A percentile compares a stretch with the other conserved stretches of the same genome.
Conservation (phyloP, 2,113 vertebrate genomes). For the Dissostichus mawsoni region DNA sequence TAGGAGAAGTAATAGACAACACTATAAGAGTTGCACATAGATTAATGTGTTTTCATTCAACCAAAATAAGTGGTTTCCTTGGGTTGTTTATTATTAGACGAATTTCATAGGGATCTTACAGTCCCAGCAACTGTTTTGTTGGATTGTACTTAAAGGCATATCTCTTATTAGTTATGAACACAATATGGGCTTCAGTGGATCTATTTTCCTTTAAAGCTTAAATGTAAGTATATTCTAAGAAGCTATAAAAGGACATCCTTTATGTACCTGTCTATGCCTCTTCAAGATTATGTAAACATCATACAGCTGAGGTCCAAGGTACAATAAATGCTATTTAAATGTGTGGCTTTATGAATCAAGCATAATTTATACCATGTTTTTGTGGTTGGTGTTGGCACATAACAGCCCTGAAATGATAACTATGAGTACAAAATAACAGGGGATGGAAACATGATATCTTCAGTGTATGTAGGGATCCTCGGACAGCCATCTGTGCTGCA, state of each 20-base stretch:
- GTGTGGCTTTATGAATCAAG: neutral
- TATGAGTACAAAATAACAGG: constrained; percentile 32
- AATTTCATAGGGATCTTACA: neutral
- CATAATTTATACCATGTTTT: neutral
- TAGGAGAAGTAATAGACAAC: neutral
- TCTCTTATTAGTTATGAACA: neutral
- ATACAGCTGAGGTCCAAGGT: neutral
- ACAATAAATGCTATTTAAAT: neutral
- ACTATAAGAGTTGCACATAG: neutral
- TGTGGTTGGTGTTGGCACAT: neutral
- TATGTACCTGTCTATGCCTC: neutral
- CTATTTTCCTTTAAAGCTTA: neutral
- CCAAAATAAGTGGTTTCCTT: neutral
- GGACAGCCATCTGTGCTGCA: constrained; percentile 65
- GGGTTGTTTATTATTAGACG: neutral
- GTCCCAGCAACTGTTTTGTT: neutral
- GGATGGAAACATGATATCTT: constrained; percentile 65
- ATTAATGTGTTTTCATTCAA: neutral
- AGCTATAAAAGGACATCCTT: neutral
- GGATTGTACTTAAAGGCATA: too few relatives aligned
- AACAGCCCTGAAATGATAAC: constrained; percentile 5
- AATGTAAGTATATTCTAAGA: neutral
- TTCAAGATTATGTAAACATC: neutral
- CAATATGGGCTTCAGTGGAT: neutral
- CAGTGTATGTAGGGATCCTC: constrained; percentile 37